phyloP scores from a whole-genome alignment of 2,797 vertebrate genomes.

The Urosaurus nigricauda region DNA sequence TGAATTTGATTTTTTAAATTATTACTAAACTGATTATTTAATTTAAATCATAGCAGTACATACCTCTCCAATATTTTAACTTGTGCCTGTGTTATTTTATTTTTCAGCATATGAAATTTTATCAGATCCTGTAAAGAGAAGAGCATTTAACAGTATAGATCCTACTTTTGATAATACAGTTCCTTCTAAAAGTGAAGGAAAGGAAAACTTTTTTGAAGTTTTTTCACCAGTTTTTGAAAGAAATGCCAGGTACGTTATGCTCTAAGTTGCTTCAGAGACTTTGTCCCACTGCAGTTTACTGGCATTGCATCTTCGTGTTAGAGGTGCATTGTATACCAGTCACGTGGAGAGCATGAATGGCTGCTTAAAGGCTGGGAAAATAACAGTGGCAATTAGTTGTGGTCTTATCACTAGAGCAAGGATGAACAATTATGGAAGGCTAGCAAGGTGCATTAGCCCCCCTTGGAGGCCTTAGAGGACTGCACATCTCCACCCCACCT shows the following conservation, averaged over 20 bases:
- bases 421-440: no score
- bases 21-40: not conserved
- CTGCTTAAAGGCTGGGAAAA: conserved; percentile 6
- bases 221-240: conserved; percentile 92
- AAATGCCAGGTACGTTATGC: conserved; percentile 87
- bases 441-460: no score
- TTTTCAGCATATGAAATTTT: conserved; percentile 92
- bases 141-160: conserved; percentile 97
- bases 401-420: not conserved
- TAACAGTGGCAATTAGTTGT: not conserved
- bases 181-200: conserved; percentile 94
- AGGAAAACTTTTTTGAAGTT: conserved; percentile 94
- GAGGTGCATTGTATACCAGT: not conserved
- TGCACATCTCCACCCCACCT: no score
- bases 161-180: conserved; percentile 95
- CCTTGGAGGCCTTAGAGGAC: no score
- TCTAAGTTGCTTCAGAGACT: conserved; percentile 7
- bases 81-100: conserved; percentile 45
- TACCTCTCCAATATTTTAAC: not conserved
- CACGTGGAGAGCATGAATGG: not conserved
- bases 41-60: not conserved
- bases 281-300: conserved; percentile 4
- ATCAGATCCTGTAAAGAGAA: conserved; percentile 92
- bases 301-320: not conserved
- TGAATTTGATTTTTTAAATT: not conserved